These are phyloP conservation scores for Xestia c-nigrum DNA, from an alignment of 2,888 invertebrate species.

Conservation along the genomic window DNA sequence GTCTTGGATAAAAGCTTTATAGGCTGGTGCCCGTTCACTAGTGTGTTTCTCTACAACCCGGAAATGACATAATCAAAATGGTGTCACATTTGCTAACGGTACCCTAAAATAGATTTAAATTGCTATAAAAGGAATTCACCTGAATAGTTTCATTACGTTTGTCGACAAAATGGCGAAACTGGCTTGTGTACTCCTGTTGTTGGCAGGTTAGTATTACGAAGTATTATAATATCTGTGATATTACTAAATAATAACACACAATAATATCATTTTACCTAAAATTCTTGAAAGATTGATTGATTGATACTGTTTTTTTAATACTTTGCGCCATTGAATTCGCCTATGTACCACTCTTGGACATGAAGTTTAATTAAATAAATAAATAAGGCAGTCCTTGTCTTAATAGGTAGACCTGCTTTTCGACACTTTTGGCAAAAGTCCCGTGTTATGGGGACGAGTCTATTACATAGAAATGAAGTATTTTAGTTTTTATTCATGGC, in stretches of 20 bases:
- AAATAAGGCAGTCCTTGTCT: background rate
- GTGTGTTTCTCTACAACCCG: background rate
- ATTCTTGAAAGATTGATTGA: background rate
- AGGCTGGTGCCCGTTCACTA: background rate
- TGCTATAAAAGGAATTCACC: constrained; percentile 41
- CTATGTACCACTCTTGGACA: too few relatives aligned
- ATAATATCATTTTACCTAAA: background rate
- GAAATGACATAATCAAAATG: background rate
- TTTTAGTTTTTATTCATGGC: background rate
- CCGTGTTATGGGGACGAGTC: background rate
- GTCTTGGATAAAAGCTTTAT: background rate
- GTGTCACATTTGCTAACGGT: background rate
- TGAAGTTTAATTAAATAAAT: too few relatives aligned
- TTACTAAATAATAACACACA: too few relatives aligned
- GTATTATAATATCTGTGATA: too few relatives aligned
- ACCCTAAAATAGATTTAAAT: constrained; percentile 22
- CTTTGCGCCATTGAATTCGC: too few relatives aligned
- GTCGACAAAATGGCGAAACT: constrained; percentile 45
- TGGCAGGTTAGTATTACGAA: constrained; percentile 50
- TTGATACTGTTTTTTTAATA: too few relatives aligned
- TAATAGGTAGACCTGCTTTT: background rate
- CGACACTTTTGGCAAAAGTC: background rate
- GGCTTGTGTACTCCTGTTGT: constrained; percentile 35
- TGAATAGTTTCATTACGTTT: constrained; percentile 12
- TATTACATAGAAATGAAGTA: background rate